These are phyloP conservation scores for Panzeria rudis DNA, from an alignment of 2,888 invertebrate genomes.

Conservation along the genomic window DNA sequence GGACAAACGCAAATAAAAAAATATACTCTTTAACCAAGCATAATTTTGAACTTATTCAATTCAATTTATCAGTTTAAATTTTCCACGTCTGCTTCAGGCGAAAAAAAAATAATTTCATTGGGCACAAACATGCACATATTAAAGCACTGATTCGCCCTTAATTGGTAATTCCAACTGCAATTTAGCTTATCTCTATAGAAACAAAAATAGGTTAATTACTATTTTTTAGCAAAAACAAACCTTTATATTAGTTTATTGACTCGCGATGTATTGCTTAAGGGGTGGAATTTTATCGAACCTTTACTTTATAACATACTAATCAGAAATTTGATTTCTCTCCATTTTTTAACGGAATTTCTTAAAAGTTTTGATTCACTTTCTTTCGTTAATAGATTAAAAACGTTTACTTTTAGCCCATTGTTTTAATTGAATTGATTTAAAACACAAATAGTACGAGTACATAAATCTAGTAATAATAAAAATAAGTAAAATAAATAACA, in stretches of 20 bases:
- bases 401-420: background rate
- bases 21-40: too few relatives aligned
- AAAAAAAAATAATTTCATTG: too few relatives aligned
- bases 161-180: conserved; percentile 14
- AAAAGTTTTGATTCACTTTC: background rate
- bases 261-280: background rate
- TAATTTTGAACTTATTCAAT: too few relatives aligned
- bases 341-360: background rate
- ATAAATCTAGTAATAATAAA: background rate
- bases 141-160: conserved; percentile 22
- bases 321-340: background rate
- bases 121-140: background rate
- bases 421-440: background rate
- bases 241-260: conserved; percentile 31
- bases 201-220: conserved; percentile 57
- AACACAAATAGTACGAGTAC: background rate
- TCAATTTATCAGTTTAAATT: too few relatives aligned
- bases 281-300: background rate
- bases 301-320: background rate
- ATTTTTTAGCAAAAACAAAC: conserved; percentile 37
- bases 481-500: background rate
- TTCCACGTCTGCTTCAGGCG: too few relatives aligned
- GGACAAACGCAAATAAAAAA: too few relatives aligned
- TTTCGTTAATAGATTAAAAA: background rate
- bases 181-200: conserved; percentile 58